phyloP scores from a whole-genome alignment of 2,888 invertebrate genomes.

The Bursaphelenchus okinawaensis region DNA sequence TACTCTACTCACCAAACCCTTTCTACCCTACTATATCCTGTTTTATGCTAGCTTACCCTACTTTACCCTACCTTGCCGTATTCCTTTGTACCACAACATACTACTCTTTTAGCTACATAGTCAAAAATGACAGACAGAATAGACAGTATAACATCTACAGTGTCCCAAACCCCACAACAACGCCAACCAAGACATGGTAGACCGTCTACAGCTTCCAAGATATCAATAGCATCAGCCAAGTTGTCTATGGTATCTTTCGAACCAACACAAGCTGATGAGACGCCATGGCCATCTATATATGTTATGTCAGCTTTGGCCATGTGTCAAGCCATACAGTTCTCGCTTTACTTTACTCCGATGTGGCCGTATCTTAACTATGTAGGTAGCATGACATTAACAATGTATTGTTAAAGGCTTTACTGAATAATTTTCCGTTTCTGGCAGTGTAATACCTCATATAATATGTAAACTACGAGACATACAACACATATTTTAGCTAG shows the following conservation, averaged over 20 bases:
- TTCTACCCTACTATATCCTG: too few relatives aligned
- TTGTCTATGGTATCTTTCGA: background rate
- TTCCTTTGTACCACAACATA: background rate
- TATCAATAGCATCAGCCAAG: background rate
- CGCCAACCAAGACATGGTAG: background rate
- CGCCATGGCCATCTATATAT: slow-evolving; percentile 14
- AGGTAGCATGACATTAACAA: too few relatives aligned
- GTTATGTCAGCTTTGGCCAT: slow-evolving; percentile 10
- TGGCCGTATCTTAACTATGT: slow-evolving; percentile 22
- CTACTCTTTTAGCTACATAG: background rate
- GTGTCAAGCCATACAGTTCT: slow-evolving; percentile 23
- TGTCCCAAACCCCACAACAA: background rate
- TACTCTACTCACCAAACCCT: too few relatives aligned
- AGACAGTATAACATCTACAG: background rate
- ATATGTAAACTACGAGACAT: background rate
- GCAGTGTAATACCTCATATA: too few relatives aligned
- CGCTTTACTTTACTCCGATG: slow-evolving; percentile 21
- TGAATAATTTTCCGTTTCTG: too few relatives aligned
- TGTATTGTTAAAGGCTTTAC: too few relatives aligned
- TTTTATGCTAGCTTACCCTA: too few relatives aligned
- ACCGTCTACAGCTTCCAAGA: background rate
- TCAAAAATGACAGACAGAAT: background rate
- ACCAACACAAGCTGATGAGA: background rate
- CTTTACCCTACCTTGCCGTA: too few relatives aligned
- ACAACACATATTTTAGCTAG: slow-evolving; percentile 40